Base-by-base conservation (phyloP, 2,888 invertebrate species). In the Apeira syringaria region DNA sequence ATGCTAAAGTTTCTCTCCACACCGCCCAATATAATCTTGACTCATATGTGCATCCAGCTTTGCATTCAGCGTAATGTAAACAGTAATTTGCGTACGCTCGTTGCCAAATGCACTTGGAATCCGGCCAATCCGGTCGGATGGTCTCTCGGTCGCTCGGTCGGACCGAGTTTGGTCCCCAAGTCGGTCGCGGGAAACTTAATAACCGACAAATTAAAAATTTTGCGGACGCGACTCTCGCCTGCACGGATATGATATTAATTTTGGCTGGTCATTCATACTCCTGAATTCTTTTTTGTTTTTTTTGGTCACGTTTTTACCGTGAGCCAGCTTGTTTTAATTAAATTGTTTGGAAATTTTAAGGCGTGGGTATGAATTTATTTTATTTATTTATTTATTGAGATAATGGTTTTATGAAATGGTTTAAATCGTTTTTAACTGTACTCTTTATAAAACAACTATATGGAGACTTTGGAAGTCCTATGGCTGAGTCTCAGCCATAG, bases 91-190 rank as follows among this genome's bases (percentile, higher is more conserved):
- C 69, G 64, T 74, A 61, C 58, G 47, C 55, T 51, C 47, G 49
- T 56, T 66, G 80, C 80, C 81, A 81, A 81, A 78, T 77, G 72
- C 69, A 66, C 50, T 72, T 74, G 81, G 81, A 64, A 1, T n/a
- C 6, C 10, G 24, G 67, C 81, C 81, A 80, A 77, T 48, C 63
- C 47, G 66, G 63, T 49, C 64, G 32, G 13, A 10, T 9, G 24
- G 24, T 24, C 9, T 24, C 9, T 9, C 24, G 24, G 12, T 3
- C 13, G 40, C 44, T 39, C 48, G 46, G 47, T 37, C 48, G 30
- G 48, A 42, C 50, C 34, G 46, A 50, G 47, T 53, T 53, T 43
- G 45, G 50, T 32, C 46, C 41, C 35, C 38, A 33, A 43, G 51
- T 57, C 54, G 57, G 56, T 42, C 44, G 50, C 20, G 53, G 50